Conservation (phyloP, 2,113 vertebrate genomes). For the Astatotilapia flaviijosephi region DNA sequence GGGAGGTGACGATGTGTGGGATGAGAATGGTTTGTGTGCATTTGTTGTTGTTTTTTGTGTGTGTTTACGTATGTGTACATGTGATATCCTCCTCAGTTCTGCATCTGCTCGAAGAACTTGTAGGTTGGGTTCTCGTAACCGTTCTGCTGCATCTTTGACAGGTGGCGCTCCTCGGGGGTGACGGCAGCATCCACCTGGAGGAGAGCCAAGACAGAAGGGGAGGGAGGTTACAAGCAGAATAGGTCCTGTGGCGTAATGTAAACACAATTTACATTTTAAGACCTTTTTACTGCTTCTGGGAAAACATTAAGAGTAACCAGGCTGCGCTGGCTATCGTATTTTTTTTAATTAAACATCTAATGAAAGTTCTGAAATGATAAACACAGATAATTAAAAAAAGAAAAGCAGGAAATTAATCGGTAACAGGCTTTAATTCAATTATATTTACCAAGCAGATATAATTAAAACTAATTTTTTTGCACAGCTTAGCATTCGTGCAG, state of each 20-base stretch:
- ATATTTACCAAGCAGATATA: neutral
- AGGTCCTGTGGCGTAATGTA: neutral
- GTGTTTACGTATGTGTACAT: neutral
- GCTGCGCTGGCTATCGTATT: neutral
- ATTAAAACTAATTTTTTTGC: neutral
- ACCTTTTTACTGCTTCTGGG: neutral
- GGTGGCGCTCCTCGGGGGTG: slow-evolving; percentile 96
- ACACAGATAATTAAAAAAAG: neutral
- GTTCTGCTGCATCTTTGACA: slow-evolving; percentile 98
- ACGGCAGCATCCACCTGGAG: slow-evolving; percentile 90
- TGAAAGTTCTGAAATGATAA: neutral
- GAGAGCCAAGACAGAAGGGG: neutral
- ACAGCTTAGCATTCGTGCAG: neutral
- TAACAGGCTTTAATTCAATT: neutral
- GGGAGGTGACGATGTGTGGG: neutral
- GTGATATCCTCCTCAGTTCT: slow-evolving; percentile 79
- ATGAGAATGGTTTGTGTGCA: slow-evolving; percentile 13
- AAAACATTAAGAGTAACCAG: neutral
- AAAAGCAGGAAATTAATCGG: neutral
- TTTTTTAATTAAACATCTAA: neutral
- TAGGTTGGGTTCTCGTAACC: slow-evolving; percentile 98
- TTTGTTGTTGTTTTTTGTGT: neutral
- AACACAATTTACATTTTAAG: neutral
- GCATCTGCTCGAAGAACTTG: slow-evolving; percentile 99
- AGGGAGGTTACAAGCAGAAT: neutral